A percentile compares a stretch with the other conserved stretches of the same genome.
Evolutionary conservation across 2,888 invertebrate species (phyloP).

Genomic region (Mongoloraphidia duomilia): DNA sequence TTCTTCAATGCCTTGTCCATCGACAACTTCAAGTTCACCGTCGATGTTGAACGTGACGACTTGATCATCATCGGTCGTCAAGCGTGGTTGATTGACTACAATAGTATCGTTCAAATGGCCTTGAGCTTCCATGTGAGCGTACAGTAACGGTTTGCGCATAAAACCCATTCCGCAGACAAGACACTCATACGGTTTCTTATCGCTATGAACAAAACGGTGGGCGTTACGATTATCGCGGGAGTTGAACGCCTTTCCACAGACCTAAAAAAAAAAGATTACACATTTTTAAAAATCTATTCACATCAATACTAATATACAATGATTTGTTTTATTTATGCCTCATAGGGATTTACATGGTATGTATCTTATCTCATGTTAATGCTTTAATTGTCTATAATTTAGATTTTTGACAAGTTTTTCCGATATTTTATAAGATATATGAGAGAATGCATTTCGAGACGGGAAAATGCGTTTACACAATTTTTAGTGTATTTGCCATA

Average conservation of each 20-base stretch:
- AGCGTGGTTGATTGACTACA: slow-evolving; percentile 65
- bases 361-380: too few species aligned
- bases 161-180: slow-evolving; percentile 66
- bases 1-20: slow-evolving; percentile 19
- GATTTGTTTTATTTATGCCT: too few species aligned
- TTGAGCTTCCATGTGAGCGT: slow-evolving; percentile 60
- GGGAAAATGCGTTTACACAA: too few species aligned
- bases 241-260: slow-evolving; percentile 73
- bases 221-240: slow-evolving; percentile 74
- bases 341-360: too few species aligned
- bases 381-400: too few species aligned
- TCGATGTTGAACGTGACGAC: slow-evolving; percentile 29
- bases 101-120: slow-evolving; percentile 69
- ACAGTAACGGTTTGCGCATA: slow-evolving; percentile 67
- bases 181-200: slow-evolving; percentile 78
- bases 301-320: too few species aligned
- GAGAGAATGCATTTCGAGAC: too few species aligned
- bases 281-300: too few species aligned
- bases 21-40: slow-evolving; percentile 27
- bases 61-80: slow-evolving; percentile 41
- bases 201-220: slow-evolving; percentile 71
- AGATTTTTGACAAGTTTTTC: too few species aligned
- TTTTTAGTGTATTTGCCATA: too few species aligned
- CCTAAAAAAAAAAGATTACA: slow-evolving; percentile 27
- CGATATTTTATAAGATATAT: too few species aligned